Conservation (phyloP, 2,113 vertebrate species). For the Zootoca vivipara region DNA sequence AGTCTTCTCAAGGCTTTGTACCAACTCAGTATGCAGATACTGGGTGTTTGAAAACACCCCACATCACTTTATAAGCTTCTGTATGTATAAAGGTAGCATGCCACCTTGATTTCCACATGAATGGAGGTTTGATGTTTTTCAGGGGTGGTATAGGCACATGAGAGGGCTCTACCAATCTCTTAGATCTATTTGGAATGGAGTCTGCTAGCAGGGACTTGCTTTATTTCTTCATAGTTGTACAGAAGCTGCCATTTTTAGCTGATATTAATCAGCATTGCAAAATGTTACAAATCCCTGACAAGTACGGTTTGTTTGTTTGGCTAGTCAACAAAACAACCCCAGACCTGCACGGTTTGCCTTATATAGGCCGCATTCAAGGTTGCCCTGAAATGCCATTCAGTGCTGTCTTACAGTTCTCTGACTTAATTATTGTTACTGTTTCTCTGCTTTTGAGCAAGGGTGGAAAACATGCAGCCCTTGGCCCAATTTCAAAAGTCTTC, state of each 20-base stretch:
- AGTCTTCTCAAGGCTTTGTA: neutral
- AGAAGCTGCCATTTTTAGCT: neutral
- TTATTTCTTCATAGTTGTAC: accelerated
- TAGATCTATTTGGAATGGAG: neutral
- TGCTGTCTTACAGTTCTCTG: neutral
- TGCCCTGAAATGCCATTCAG: neutral
- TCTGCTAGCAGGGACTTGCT: neutral
- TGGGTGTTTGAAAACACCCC: neutral
- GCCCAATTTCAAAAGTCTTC: too few relatives aligned
- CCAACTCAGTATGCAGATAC: neutral
- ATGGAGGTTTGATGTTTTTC: neutral
- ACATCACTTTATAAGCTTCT: neutral
- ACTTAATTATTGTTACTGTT: neutral
- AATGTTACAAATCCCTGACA: neutral
- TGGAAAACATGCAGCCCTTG: too few relatives aligned
- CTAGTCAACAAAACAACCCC: neutral
- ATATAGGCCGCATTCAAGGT: neutral
- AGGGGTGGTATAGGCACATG: neutral
- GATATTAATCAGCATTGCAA: neutral
- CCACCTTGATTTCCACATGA: neutral
- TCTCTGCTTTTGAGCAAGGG: neutral
- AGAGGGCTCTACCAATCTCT: neutral
- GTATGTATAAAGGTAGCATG: neutral
- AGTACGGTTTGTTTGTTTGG: neutral
- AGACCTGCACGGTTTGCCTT: neutral